phyloP scores from a whole-genome alignment of 2,888 invertebrate species.

The Chrysolina americana region DNA sequence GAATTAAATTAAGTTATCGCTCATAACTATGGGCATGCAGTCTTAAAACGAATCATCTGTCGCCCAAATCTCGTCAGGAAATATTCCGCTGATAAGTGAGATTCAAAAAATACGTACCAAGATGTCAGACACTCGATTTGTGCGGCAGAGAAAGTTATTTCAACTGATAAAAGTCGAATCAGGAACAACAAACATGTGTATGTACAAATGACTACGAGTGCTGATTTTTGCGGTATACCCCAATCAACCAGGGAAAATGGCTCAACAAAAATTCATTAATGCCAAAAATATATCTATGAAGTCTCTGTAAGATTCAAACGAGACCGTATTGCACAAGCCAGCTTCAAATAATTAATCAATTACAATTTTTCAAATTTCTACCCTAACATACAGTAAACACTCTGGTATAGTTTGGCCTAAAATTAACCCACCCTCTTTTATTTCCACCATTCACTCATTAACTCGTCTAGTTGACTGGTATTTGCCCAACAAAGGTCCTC shows the following conservation, averaged over 20 bases:
- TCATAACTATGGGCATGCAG: slow-evolving; percentile 38
- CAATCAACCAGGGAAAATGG: slow-evolving; percentile 20
- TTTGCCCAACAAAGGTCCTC: not conserved
- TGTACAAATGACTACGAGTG: slow-evolving; percentile 53
- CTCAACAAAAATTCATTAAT: not conserved
- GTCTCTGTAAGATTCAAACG: not conserved
- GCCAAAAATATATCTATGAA: not conserved
- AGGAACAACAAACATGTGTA: slow-evolving; percentile 47
- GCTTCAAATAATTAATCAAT: too few relatives aligned
- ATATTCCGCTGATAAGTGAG: slow-evolving; percentile 30
- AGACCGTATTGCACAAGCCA: slow-evolving; percentile 1
- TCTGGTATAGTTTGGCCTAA: not conserved
- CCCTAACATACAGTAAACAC: not conserved
- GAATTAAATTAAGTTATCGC: slow-evolving; percentile 39
- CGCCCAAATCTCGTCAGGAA: slow-evolving; percentile 43
- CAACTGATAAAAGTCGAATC: slow-evolving; percentile 20
- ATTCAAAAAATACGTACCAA: slow-evolving; percentile 37
- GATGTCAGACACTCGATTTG: slow-evolving; percentile 33
- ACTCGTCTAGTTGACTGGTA: slow-evolving; percentile 19
- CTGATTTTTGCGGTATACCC: slow-evolving; percentile 31
- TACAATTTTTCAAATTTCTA: too few relatives aligned
- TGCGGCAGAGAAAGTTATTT: slow-evolving; percentile 34
- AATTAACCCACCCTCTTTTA: not conserved
- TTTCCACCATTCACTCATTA: slow-evolving; percentile 22
- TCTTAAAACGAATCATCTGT: slow-evolving; percentile 40